Evolutionary conservation across 2,797 vertebrate genomes (phyloP), one percentile per base, ranked within the genome.

Genomic region (Furcifer pardalis): DNA sequence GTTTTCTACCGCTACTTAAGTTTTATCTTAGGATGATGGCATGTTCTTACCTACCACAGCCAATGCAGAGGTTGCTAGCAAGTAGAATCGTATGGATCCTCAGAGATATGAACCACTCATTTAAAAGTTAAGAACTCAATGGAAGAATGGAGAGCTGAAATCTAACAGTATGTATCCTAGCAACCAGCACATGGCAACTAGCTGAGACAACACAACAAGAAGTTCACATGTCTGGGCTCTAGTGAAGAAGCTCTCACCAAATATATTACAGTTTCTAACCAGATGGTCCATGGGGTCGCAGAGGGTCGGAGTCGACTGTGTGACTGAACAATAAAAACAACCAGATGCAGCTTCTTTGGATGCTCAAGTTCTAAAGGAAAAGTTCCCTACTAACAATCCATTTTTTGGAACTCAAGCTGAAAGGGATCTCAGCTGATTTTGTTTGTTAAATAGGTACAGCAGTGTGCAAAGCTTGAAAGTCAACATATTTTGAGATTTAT

Each of bases 131-230:
- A 35, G 79, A 84, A 80, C 82, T 77, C 63, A 42, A 66, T 46
- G 63, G 44, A 77, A 25, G 65, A 84, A 81, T 27, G 10, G 82
- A 44, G 59, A 78, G 49, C 77, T 12, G 46, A 63, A 89, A n/a
- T 59, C 86, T 86, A 89, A 91, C 92, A 92, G 72, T 87, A 35
- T 0, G 46, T 90, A 76, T 79, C 94, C 86, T 92, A 88, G 94
- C 91, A 92, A 94, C 90, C 0, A 13, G 76, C 0, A 8, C 92
- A 81, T 91, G 86, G 93, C 92, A 93, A 94, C 94, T 23, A 17
- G 84, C 35, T 78, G 12, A 63, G 60, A 56, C 37, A 87, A 87
- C 78, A 75, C 59, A 62, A 63, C 74, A 30, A 32, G n/a, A 75
- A 37, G 17, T 23, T 27, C 42, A 32, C 44, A 49, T 76, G 56